Evolutionary conservation across 2,113 vertebrate species (phyloP), one percentile per base, ranked within the genome.

Genomic region (Plecotus auritus): DNA sequence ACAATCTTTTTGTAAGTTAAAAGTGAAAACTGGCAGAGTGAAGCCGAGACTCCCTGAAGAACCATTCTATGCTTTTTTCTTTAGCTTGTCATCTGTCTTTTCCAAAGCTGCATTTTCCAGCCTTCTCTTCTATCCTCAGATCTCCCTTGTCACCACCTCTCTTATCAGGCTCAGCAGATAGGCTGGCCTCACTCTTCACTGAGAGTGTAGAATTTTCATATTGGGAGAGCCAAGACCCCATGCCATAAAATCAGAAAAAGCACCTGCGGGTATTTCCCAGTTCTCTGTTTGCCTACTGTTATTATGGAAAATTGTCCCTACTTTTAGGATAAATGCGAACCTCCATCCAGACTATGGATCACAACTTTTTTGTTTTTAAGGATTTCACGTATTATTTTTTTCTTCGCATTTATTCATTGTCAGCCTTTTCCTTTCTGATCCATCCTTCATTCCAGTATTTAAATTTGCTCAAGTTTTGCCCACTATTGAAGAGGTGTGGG

Each of bases 401-500:
- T 20, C 2, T 61, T 69, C 4, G 69, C n/a, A 61, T 81, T 93
- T 28, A 73, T 54, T 91, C 35, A 11, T 42, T 93, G 83, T 76
- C 23, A 84, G 2, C 1, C 3, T 66, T 87, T 89, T 92, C 8
- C 28, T 76, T 23, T 66, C 18, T n/a, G 7, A 69, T 40, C 42
- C 32, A 85, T 45, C 49, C 17, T 85, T 54, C 54, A 14, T 17
- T 13, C 42, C 22, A 49, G 8, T 76, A 70, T 49, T 92, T 81
- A 88, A 93, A 77, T 37, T 37, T 76, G 5, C 17, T 54, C 10
- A 32, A 2, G 4, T 72, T 88, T 72, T 17, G 70, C 49, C 30
- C 64, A 47, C 35, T 92, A 2, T 61, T 45, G 12, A 30, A 30
- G 9, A 32, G 4, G 0, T 3, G 5, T 3, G 0, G 2, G 13